phyloP scores from a whole-genome alignment of 2,888 invertebrate species.

The Nineta flava region DNA sequence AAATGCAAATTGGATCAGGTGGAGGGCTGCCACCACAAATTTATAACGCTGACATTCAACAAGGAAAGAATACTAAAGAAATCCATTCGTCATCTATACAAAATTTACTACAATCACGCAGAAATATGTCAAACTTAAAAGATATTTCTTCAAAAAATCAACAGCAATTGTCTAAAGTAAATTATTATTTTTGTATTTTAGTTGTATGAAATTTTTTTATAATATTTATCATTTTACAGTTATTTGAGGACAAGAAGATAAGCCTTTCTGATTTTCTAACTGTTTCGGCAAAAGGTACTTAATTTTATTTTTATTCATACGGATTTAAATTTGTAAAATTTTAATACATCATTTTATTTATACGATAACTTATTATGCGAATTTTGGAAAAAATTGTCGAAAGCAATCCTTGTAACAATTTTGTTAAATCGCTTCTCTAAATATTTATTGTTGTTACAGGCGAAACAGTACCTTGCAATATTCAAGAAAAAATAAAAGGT shows the following conservation, averaged over 20 bases:
- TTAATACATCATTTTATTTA: no score
- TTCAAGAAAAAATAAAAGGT: slow-evolving; percentile 27
- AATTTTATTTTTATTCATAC: slow-evolving; percentile 5
- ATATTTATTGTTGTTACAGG: slow-evolving; percentile 2
- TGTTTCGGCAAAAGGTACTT: slow-evolving; percentile 25
- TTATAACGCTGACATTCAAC: no score
- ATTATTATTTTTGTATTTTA: slow-evolving; percentile 1
- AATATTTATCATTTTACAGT: slow-evolving; percentile 19
- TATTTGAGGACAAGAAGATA: slow-evolving; percentile 27
- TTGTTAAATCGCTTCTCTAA: neutral
- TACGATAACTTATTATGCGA: neutral
- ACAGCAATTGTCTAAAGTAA: neutral
- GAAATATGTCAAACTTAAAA: neutral
- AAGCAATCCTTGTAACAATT: neutral
- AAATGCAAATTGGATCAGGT: no score
- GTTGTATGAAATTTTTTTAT: neutral
- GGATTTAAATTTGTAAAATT: neutral
- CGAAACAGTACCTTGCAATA: slow-evolving; percentile 12
- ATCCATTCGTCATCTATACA: neutral
- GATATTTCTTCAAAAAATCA: neutral
- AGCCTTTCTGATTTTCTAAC: slow-evolving; percentile 25
- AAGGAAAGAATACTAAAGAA: no score
- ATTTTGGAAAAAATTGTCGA: neutral
- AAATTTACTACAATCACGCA: neutral
- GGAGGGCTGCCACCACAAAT: no score